Conservation (phyloP, 2,888 invertebrate genomes). For the Anoplius nigerrimus region DNA sequence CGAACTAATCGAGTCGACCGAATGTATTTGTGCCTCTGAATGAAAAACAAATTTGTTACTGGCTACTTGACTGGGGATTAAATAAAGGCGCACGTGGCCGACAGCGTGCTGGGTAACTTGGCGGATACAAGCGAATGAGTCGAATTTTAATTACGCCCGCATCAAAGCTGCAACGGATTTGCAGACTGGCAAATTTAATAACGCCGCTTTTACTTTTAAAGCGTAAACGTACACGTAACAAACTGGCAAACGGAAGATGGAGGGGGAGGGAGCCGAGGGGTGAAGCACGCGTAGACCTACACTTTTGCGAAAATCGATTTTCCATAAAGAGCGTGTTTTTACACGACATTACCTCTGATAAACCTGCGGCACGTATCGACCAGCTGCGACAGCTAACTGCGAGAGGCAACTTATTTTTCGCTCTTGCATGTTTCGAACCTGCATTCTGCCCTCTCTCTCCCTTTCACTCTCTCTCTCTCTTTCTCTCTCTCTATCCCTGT, state of each 20-base stretch:
- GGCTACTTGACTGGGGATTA: background rate
- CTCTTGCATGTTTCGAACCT: too few species aligned
- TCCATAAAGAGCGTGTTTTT: conserved; percentile 39
- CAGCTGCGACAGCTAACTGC: background rate
- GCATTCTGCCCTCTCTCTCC: background rate
- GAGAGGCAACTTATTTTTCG: background rate
- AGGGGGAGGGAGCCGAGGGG: background rate
- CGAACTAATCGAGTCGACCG: too few species aligned
- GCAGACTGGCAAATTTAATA: conserved; percentile 42
- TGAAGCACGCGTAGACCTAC: conserved; percentile 26
- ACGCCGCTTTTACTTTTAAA: conserved; percentile 40
- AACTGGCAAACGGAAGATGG: too few species aligned
- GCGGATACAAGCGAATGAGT: conserved; percentile 25
- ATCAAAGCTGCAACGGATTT: conserved; percentile 17
- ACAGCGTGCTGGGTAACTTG: conserved; percentile 18
- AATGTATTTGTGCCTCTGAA: too few species aligned
- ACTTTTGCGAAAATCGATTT: conserved; percentile 49
- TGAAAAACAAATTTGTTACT: too few species aligned
- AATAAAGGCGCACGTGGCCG: background rate
- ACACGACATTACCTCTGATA: conserved; percentile 32
- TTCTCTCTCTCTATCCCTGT: background rate
- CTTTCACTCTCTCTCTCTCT: conserved; percentile 17
- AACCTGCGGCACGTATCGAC: conserved; percentile 17
- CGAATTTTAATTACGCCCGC: conserved; percentile 26
- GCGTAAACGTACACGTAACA: conserved; percentile 37